Percentiles rank a stretch among this genome's conserved stretches.
Conservation (phyloP, 2,888 invertebrate genomes). For the Strigamia transsilvanica region DNA sequence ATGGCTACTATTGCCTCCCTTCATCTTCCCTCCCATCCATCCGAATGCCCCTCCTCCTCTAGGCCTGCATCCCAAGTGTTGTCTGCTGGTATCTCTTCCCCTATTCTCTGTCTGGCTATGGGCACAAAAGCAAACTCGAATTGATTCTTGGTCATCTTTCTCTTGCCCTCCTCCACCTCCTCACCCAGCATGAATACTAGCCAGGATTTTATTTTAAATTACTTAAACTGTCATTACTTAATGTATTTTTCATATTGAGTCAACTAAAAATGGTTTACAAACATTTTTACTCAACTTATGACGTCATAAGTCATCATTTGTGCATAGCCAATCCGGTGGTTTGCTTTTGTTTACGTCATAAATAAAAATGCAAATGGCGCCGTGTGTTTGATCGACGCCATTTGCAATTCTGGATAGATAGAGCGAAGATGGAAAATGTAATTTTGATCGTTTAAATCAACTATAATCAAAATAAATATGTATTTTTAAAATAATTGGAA, state of each 20-base stretch:
- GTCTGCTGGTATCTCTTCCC: conserved; percentile 30
- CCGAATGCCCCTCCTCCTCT: conserved; percentile 37
- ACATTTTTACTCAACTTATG: too few species aligned
- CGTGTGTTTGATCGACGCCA: too few species aligned
- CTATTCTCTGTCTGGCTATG: conserved; percentile 20
- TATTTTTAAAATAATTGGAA: too few species aligned
- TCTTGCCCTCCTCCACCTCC: conserved; percentile 4
- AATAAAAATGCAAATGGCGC: too few species aligned
- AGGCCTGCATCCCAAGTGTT: conserved; percentile 23
- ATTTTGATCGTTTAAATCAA: too few species aligned
- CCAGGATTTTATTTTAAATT: neutral
- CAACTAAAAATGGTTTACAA: too few species aligned
- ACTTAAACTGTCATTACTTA: conserved; percentile 3
- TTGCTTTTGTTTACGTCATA: too few species aligned
- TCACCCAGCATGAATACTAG: neutral
- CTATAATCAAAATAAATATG: too few species aligned
- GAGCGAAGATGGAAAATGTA: too few species aligned
- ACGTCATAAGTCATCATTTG: too few species aligned
- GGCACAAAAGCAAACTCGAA: conserved; percentile 38
- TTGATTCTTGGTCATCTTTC: conserved; percentile 38
- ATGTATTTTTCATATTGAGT: neutral
- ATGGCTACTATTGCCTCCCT: conserved; percentile 13
- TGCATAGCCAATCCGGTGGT: too few species aligned
- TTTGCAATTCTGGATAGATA: too few species aligned
- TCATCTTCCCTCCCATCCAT: conserved; percentile 23